Evolutionary conservation across 2,797 vertebrate genomes (phyloP).

Genomic region (Melanotaenia nigrans): DNA sequence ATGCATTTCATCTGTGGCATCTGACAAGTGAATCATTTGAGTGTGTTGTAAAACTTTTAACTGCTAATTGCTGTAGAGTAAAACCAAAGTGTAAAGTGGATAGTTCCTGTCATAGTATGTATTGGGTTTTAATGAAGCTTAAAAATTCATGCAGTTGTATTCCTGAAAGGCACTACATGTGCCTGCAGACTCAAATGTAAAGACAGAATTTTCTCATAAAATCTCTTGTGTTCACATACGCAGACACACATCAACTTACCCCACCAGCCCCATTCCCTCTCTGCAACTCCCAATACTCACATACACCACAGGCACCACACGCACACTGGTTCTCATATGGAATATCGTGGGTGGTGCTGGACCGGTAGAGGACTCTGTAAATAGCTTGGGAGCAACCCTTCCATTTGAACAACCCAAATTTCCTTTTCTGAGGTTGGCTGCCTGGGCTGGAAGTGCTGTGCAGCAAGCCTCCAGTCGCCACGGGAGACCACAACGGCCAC

Average conservation of each 20-base stretch:
- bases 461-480: slow-evolving; percentile 85
- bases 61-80: slow-evolving; percentile 12
- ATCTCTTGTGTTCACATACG: slow-evolving; percentile 49
- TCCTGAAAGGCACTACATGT: slow-evolving; percentile 30
- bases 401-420: slow-evolving; percentile 85
- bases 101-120: slow-evolving; percentile 7
- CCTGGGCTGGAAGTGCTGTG: slow-evolving; percentile 84
- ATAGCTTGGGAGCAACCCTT: slow-evolving; percentile 86
- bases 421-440: slow-evolving; percentile 87
- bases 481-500: slow-evolving; percentile 81
- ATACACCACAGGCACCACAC: slow-evolving; percentile 74
- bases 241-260: slow-evolving; percentile 33
- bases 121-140: slow-evolving; percentile 32
- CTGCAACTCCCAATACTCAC: slow-evolving; percentile 35
- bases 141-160: slow-evolving; percentile 22
- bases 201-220: slow-evolving; percentile 62
- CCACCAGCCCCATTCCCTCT: slow-evolving; percentile 9
- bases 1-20: slow-evolving; percentile 23
- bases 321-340: slow-evolving; percentile 80
- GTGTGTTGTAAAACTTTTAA: slow-evolving; percentile 11
- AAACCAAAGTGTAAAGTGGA: slow-evolving; percentile 16
- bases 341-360: slow-evolving; percentile 87
- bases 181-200: slow-evolving; percentile 48
- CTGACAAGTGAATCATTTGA: slow-evolving; percentile 17
- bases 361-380: slow-evolving; percentile 82